Evolutionary conservation across 1,140 invertebrate species (phyloP), one percentile per base, ranked within the genome.

Genomic region (Drosophila dunni): DNA sequence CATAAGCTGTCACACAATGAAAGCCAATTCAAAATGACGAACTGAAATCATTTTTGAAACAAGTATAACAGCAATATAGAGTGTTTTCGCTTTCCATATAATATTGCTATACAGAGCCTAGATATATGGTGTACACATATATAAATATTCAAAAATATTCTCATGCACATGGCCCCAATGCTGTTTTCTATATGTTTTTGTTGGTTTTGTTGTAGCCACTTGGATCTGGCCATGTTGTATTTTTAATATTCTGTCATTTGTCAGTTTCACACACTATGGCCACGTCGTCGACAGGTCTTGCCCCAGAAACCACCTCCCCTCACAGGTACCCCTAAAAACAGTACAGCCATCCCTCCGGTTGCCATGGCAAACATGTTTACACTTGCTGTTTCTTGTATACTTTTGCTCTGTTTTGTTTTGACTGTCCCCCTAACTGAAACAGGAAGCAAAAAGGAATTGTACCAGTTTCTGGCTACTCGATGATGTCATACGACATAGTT

Each of bases 181-280:
- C 7, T 65, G 13, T 29, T 29, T 29, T 29, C 24, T 29, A 6
- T 29, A 56, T 40, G 33, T 36, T n/a, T 0, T 60, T 45, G 44
- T 34, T 48, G 40, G 17, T 20, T 20, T 57, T 42, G 54, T 57
- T 57, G 38, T 40, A 7, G 24, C 46, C 57, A 74, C 57, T 57
- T 74, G 42, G 62, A 42, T 38, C 24, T 71, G 73, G 46, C 73
- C 68, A 58, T 64, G 65, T 78, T 75, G 78, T 85, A 54, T 62
- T 56, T 48, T 83, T 79, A 78, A 78, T 78, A 72, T 76, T 83
- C 58, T 72, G 76, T 74, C 83, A 82, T 70, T 88, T 77, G 83
- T 69, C 69, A 70, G 60, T 54, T 81, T 77, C 79, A 71, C 76
- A 78, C 72, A 75, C 71, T 74, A 44, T 62, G 58, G 65, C 71